These are phyloP conservation scores for Philonicus albiceps DNA, from an alignment of 2,888 invertebrate species.

Conservation along the genomic window DNA sequence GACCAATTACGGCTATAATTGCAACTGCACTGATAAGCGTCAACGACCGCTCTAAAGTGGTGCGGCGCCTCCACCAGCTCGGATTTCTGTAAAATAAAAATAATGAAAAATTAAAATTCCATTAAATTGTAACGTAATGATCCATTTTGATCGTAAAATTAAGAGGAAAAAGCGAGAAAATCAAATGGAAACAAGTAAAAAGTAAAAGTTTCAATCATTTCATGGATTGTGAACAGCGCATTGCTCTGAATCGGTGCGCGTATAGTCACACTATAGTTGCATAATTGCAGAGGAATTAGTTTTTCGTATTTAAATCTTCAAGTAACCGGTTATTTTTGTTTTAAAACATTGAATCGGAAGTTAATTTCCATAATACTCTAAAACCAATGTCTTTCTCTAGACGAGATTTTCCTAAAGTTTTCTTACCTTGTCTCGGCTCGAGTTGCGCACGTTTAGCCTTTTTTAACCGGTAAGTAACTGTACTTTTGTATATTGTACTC, in stretches of 20 bases:
- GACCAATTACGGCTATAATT: constrained; percentile 69
- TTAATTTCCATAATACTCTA: neutral
- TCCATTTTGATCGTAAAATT: neutral
- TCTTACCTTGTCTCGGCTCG: neutral
- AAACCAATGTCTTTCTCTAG: neutral
- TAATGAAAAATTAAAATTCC: neutral
- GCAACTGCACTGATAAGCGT: constrained; percentile 69
- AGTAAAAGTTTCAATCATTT: neutral
- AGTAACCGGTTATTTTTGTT: neutral
- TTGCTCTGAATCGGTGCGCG: neutral
- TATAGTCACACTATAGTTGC: neutral
- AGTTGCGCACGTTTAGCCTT: neutral
- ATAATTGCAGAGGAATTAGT: neutral
- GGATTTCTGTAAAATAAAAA: constrained; percentile 70
- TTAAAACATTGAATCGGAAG: neutral
- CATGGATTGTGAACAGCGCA: neutral
- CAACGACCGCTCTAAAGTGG: constrained; percentile 75
- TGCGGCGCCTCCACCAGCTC: constrained; percentile 82
- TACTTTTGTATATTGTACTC: neutral
- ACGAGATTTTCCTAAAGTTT: neutral
- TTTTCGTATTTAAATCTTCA: neutral
- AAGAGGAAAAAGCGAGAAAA: neutral
- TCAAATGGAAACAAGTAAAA: neutral
- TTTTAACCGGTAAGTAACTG: neutral
- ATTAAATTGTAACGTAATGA: neutral